Base-by-base conservation (phyloP, 2,797 vertebrate species). In the Jordanella pulchra region DNA sequence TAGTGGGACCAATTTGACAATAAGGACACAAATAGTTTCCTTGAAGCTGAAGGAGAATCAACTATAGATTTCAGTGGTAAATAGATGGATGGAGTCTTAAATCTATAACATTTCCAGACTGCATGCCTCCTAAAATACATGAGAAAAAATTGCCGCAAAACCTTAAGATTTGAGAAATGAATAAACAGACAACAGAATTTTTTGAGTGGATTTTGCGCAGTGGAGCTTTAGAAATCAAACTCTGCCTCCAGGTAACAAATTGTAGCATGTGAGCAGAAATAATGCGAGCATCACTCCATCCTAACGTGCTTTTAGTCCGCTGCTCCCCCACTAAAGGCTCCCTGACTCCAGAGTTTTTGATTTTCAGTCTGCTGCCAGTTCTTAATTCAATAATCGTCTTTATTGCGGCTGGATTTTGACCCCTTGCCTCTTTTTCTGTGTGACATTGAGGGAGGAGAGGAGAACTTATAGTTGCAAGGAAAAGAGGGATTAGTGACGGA, bases 401-500 rank as follows among this genome's bases (percentile, higher is more conserved):
- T 44, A 50, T 65, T 7, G 45, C 77, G 50, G 61, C 3, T 28
- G 63, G 61, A 9, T 74, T 75, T 73, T 42, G 72, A 44, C 47
- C 60, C 0, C 15, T 42, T 25, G 28, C 69, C 9, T 72, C 63
- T 23, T 25, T 61, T 15, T 30, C 1, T 55, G 70, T n/a, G n/a
- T 58, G 61, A 71, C 55, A n/a, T 25, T 2, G 55, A 50, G 42
- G 67, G 1, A 67, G 65, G 32, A 67, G 82, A 51, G 60, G 32
- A 67, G 74, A 50, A 7, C 68, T 25, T 72, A 15, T 44, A 3
- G 15, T 63, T 35, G 60, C 35, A 51, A 56, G 63, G 35, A 66
- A 6, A 42, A 3, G 55, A 53, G 44, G 56, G 80, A 83, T 86
- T 80, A 84, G 73, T 25, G 78, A 0, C 0, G 74, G 82, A 61